Evolutionary conservation across 2,888 invertebrate species (phyloP).

Genomic region (Oegoconia quadripuncta): DNA sequence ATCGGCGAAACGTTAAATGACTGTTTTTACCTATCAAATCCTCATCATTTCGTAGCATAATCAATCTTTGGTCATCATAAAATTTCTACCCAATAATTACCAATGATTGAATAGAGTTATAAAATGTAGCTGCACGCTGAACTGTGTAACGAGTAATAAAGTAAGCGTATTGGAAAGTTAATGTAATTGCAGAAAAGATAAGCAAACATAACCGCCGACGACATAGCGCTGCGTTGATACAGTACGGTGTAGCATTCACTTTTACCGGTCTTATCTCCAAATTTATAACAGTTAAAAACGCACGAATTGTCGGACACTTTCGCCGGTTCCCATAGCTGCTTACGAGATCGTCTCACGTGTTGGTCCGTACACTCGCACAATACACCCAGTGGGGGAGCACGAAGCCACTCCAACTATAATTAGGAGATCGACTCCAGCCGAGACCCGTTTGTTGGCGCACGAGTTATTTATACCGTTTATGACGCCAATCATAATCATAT

Average conservation of each 20-base stretch:
- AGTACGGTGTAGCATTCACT: slow-evolving; percentile 23
- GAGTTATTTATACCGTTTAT: neutral
- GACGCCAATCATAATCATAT: neutral
- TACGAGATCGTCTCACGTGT: slow-evolving; percentile 4
- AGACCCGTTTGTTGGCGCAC: neutral
- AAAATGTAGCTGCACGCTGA: neutral
- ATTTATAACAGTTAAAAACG: slow-evolving; percentile 40
- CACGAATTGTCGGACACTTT: slow-evolving; percentile 36
- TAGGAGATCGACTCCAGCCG: neutral
- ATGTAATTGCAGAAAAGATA: neutral
- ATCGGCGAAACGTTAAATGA: too few relatives aligned
- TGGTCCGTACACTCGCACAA: neutral
- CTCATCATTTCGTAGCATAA: too few relatives aligned
- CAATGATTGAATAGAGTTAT: neutral
- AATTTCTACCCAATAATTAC: neutral
- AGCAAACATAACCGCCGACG: too few relatives aligned
- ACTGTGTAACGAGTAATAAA: neutral
- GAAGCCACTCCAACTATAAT: neutral
- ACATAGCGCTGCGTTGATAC: neutral
- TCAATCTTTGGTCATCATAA: neutral
- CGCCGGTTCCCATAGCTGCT: slow-evolving; percentile 32
- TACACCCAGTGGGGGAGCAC: slow-evolving; percentile 1
- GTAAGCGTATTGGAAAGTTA: neutral
- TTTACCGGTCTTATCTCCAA: slow-evolving; percentile 43
- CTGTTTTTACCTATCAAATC: too few relatives aligned